Evolutionary conservation across 2,888 invertebrate genomes (phyloP).

Genomic region (Stenodera caucasica): DNA sequence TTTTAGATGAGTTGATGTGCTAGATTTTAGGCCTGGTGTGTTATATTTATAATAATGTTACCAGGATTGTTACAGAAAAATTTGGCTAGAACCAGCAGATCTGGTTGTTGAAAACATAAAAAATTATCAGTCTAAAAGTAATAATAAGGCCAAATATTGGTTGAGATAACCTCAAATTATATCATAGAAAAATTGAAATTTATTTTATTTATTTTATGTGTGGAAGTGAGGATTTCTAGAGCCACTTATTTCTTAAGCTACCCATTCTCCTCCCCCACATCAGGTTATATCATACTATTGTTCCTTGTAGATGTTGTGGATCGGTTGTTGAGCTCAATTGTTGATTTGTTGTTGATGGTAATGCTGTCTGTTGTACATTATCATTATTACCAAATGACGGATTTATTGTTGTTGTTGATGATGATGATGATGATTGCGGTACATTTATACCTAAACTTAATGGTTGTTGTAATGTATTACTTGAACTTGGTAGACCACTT

Average conservation of each 20-base stretch:
- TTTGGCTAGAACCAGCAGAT: too few species aligned
- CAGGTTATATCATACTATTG: slow-evolving; percentile 93
- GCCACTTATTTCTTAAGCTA: slow-evolving; percentile 76
- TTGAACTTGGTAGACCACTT: slow-evolving; percentile 43
- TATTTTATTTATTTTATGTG: too few species aligned
- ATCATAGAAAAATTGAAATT: too few species aligned
- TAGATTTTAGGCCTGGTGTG: slow-evolving; percentile 27
- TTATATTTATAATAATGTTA: slow-evolving; percentile 24
- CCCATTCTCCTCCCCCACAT: slow-evolving; percentile 89
- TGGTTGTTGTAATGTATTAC: slow-evolving; percentile 43
- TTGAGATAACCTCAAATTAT: slow-evolving; percentile 19
- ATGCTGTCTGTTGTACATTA: slow-evolving; percentile 47
- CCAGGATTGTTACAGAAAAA: slow-evolving; percentile 39
- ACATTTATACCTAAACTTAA: slow-evolving; percentile 48
- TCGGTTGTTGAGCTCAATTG: slow-evolving; percentile 55
- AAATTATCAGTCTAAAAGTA: slow-evolving; percentile 48
- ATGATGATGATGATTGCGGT: slow-evolving; percentile 37
- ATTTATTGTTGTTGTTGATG: neutral
- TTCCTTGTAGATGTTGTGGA: slow-evolving; percentile 81
- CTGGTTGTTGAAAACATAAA: slow-evolving; percentile 36
- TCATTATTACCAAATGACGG: neutral
- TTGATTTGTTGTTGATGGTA: slow-evolving; percentile 51
- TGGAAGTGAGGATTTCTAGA: slow-evolving; percentile 63
- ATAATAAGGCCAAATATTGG: slow-evolving; percentile 53
- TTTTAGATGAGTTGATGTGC: slow-evolving; percentile 20